Evolutionary conservation across 2,797 vertebrate genomes (phyloP).

Genomic region (Characodon lateralis): DNA sequence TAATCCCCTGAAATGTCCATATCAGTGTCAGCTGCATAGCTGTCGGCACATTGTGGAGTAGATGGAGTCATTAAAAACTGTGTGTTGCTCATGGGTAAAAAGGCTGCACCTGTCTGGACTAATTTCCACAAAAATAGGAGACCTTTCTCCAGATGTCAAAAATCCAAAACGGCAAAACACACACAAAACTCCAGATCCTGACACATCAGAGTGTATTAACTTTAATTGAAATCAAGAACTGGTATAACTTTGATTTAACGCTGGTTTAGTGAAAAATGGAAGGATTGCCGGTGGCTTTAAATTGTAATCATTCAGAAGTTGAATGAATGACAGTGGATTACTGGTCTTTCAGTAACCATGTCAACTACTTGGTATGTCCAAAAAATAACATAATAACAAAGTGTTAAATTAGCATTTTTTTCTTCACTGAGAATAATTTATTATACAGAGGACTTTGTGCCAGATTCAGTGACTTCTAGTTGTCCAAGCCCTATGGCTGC

Average conservation of each 20-base stretch:
- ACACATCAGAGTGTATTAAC: background rate
- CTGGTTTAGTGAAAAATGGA: background rate
- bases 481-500: too few species aligned
- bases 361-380: background rate
- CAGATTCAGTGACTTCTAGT: too few species aligned
- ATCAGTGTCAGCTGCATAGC: conserved; percentile 40
- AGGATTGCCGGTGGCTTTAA: background rate
- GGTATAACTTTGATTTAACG: background rate
- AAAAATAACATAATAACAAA: background rate
- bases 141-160: too few species aligned
- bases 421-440: background rate
- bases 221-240: background rate
- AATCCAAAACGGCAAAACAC: too few species aligned
- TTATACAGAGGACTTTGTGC: background rate
- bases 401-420: background rate
- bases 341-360: background rate
- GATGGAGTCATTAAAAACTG: conserved; percentile 26
- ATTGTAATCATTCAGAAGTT: background rate
- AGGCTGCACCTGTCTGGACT: conserved; percentile 7
- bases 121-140: background rate
- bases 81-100: conserved; percentile 3
- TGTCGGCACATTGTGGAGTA: conserved; percentile 27
- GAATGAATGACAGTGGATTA: background rate
- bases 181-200: too few species aligned
- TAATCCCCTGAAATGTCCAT: conserved; percentile 68